phyloP scores from a whole-genome alignment of 2,113 vertebrate genomes.

The Colinus virginianus region DNA sequence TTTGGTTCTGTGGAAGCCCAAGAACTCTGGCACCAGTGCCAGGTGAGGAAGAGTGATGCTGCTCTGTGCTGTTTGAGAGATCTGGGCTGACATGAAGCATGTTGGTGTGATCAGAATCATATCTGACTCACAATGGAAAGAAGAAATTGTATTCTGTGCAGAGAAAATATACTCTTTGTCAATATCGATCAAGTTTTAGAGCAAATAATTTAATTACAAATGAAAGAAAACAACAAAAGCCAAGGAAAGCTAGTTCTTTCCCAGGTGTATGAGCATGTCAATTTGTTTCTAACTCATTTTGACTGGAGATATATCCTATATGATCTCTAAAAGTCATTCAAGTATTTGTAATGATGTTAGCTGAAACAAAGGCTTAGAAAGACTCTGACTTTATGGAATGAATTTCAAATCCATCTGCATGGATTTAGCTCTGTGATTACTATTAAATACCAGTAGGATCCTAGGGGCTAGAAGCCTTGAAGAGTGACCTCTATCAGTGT shows the following conservation, averaged over 20 bases:
- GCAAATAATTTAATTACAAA: conserved; percentile 48
- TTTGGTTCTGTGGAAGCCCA: not conserved
- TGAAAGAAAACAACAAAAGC: conserved; percentile 33
- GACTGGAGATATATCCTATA: conserved; percentile 48
- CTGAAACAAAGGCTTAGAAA: conserved; percentile 29
- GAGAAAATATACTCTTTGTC: conserved; percentile 4
- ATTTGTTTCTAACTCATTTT: conserved; percentile 54
- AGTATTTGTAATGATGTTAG: conserved; percentile 59
- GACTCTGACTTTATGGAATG: conserved; percentile 37
- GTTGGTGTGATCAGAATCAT: not conserved
- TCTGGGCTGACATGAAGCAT: not conserved
- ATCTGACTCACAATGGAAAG: not conserved
- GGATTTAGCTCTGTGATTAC: conserved; percentile 2
- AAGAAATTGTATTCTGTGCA: not conserved
- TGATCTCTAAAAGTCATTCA: conserved; percentile 66
- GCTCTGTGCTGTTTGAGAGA: not conserved
- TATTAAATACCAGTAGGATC: conserved; percentile 33
- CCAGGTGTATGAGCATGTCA: conserved; percentile 32
- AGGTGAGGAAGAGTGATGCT: not conserved
- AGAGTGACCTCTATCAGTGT: conserved; percentile 36
- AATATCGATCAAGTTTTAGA: conserved; percentile 15
- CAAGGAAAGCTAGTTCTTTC: conserved; percentile 22
- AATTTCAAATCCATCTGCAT: not conserved
- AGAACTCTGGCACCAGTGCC: not conserved
- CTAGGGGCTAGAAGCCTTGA: conserved; percentile 31